Evolutionary conservation across 2,113 vertebrate species (phyloP), one percentile per base, ranked within the genome.

Genomic region (Varanus salvator): DNA sequence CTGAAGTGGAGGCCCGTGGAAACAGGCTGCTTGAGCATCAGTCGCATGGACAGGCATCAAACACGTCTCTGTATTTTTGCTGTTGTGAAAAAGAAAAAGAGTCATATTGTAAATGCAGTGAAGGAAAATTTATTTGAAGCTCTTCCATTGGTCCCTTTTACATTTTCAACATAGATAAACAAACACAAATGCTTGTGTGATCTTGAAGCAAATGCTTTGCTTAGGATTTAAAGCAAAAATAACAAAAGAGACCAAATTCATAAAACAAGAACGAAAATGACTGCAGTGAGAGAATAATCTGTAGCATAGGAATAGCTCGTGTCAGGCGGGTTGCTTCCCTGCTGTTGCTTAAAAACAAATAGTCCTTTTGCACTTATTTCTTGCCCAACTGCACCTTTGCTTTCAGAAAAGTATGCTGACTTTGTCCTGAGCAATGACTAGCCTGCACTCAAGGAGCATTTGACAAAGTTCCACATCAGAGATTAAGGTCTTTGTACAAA

Each of bases 391-490:
- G 0, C 19, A 31, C 44, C 81, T 57, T 85, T 57, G 90, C 82
- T 38, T 93, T 78, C 64, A 77, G 85, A 82, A 92, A 89, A 92
- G 84, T 87, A 74, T 38, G 84, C 64, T 84, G 91, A 82, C 89
- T 94, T 87, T 92, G 88, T 95, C 93, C 87, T 91, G 91, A 15
- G 77, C n/a, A 17, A 84, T 12, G 82, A 95, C 92, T 92, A 96
- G 91, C 38, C 68, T 27, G 1, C 34, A 44, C 54, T 85, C 92
- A 85, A 86, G 74, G 91, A 95, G 91, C 82, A 38, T 95, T 92
- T 96, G 95, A 93, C 94, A 92, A 60, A 93, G 97, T 96, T 97
- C 96, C 97, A 97, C 96, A 95, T 94, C 96, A 96, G 29, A 95
- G 96, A 96, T 84, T 76, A 96, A 97, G 97, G 97, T 97, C 97